A percentile compares a stretch with the other conserved stretches of the same genome.
Conservation (phyloP, 2,888 invertebrate genomes). For the Drosophila robusta region DNA sequence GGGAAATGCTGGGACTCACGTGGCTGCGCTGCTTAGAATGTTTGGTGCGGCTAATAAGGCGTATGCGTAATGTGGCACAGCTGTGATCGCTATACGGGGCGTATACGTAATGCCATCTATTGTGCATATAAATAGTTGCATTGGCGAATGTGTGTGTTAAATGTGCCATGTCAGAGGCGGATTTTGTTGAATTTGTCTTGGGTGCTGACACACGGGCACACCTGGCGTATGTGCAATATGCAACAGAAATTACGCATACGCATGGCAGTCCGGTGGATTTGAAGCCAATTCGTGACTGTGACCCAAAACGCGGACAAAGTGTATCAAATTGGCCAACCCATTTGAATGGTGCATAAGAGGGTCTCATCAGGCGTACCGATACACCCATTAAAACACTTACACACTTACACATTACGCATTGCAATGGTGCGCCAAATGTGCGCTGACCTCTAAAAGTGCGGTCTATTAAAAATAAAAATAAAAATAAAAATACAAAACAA, state of each 20-base stretch:
- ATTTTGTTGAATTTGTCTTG: background rate
- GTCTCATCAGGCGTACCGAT: background rate
- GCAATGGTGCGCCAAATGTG: constrained; percentile 75
- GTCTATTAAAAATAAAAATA: constrained; percentile 69
- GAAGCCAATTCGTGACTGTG: background rate
- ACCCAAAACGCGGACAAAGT: background rate
- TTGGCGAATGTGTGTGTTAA: background rate
- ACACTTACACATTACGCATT: constrained; percentile 47
- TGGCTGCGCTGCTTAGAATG: constrained; percentile 33
- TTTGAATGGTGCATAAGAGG: constrained; percentile 21
- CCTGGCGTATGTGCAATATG: constrained; percentile 60
- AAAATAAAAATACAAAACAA: constrained; percentile 22
- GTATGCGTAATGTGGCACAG: constrained; percentile 51
- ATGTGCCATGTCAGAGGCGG: background rate
- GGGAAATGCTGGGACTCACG: constrained; percentile 48
- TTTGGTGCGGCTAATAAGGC: constrained; percentile 34
- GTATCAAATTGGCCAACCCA: constrained; percentile 16
- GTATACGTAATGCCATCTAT: constrained; percentile 31
- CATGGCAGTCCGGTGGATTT: constrained; percentile 11
- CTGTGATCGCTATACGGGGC: constrained; percentile 27
- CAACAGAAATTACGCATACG: constrained; percentile 50
- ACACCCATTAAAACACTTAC: constrained; percentile 45
- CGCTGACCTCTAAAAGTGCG: constrained; percentile 79
- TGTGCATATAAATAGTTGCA: constrained; percentile 12
- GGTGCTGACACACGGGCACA: constrained; percentile 8